Conservation (phyloP, 2,113 vertebrate species). For the Ancistrus triradiatus region DNA sequence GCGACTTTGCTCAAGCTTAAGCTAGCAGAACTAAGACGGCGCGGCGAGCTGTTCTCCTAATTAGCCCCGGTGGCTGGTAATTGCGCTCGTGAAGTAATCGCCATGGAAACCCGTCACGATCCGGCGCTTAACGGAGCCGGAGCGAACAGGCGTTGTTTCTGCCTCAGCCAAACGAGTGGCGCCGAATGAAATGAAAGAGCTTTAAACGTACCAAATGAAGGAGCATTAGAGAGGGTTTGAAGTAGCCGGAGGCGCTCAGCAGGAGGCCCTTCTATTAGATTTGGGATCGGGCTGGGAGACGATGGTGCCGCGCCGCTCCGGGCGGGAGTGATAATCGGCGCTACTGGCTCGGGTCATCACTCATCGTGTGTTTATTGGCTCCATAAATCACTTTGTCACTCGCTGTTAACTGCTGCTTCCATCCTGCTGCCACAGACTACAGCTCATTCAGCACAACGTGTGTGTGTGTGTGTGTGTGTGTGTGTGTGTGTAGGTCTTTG, state of each 20-base stretch:
- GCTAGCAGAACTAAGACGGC: too few relatives aligned
- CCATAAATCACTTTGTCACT: slow-evolving; percentile 39
- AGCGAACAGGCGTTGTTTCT: background rate
- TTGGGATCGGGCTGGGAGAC: background rate
- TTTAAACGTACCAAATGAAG: background rate
- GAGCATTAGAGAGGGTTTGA: background rate
- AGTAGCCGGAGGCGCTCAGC: background rate
- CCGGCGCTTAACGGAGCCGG: background rate
- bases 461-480: slow-evolving; percentile 10
- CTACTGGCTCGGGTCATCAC: slow-evolving; percentile 21
- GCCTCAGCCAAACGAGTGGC: background rate
- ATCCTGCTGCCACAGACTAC: slow-evolving; percentile 20
- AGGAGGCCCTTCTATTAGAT: background rate
- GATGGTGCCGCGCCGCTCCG: background rate
- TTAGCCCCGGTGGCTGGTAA: background rate
- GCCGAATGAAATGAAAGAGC: background rate
- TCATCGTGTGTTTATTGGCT: slow-evolving; percentile 35
- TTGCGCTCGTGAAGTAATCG: background rate
- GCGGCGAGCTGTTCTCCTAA: too few relatives aligned
- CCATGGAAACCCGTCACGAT: slow-evolving; percentile 10
- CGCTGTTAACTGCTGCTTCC: slow-evolving; percentile 13
- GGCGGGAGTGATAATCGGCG: slow-evolving; percentile 15
- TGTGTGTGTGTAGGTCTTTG: background rate
- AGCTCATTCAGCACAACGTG: slow-evolving; percentile 21
- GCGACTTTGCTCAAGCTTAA: too few relatives aligned